phyloP scores from a whole-genome alignment of 2,113 vertebrate species.

The Centrocercus urophasianus region DNA sequence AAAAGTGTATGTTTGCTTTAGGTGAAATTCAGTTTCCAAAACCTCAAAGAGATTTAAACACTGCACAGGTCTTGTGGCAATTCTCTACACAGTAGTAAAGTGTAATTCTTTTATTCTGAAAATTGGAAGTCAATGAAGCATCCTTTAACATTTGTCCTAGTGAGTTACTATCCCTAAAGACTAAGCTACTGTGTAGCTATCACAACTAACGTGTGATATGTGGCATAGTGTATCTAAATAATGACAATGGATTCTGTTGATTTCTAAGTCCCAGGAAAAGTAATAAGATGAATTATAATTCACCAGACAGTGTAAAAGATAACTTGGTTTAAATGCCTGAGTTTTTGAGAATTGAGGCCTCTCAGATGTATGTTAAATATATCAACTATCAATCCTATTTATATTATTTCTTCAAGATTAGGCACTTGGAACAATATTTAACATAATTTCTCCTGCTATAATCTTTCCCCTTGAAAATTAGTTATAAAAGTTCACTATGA shows the following conservation, averaged over 20 bases:
- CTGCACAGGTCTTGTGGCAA: neutral
- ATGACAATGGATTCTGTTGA: neutral
- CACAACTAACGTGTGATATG: neutral
- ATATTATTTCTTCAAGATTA: neutral
- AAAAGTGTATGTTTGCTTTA: neutral
- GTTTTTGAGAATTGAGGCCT: neutral
- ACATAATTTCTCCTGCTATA: neutral
- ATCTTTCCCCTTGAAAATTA: neutral
- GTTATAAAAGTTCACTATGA: neutral
- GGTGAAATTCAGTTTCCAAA: slow-evolving; percentile 39
- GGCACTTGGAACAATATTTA: neutral
- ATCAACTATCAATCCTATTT: neutral
- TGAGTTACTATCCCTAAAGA: neutral
- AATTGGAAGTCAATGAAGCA: neutral
- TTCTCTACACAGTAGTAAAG: slow-evolving; percentile 12
- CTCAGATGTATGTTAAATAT: neutral
- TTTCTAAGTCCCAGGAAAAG: slow-evolving; percentile 2
- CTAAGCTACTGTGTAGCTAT: neutral
- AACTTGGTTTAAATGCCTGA: neutral
- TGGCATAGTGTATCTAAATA: neutral
- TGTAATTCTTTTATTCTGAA: slow-evolving; percentile 17
- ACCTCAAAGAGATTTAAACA: slow-evolving; percentile 47
- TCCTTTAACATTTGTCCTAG: neutral
- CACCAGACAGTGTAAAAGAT: neutral
- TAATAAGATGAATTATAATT: neutral